Base-by-base conservation (phyloP, 2,113 vertebrate species). In the Perca schrenkii region DNA sequence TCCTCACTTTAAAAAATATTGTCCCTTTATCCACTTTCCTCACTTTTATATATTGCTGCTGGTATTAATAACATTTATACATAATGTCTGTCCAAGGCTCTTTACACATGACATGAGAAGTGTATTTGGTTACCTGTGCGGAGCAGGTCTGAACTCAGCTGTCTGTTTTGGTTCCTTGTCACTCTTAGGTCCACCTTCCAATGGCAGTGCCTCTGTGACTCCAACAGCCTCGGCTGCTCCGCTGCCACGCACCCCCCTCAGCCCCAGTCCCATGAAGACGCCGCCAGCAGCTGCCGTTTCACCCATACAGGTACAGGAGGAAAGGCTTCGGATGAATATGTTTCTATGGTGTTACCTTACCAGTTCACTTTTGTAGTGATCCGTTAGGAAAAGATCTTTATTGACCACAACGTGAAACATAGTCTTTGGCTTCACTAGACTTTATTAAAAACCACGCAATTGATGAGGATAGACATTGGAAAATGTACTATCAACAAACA, bases 261-360 rank as follows among this genome's bases (percentile, higher is more conserved):
- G 98, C 84, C 98, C 98, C 31, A 98, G 97, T 77, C 97, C 97
- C 58, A 95, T 99, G 96, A 99, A 99, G 89, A 99, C 97, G 0
- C 97, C 98, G 2, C 98, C 98, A 0, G 97, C 98, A 16, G 98
- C 98, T 22, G 97, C 98, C 15, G 97, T 99, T 1, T 98, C 98
- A 19, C 98, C 98, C 10, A 99, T 99, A 94, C 98, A 99, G 96
- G 98, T 99, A 81, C n/a, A 87, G 21, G 12, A 74, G 8, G 21
- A 12, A 31, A 31, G 6, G 17, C 22, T 66, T 47, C 36, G 6
- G 6, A 8, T 31, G 4, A 19, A 61, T 12, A 50, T 28, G 25
- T 19, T 43, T 4, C 31, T 63, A 4, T 43, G 17, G 7, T 53
- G 58, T 72, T 36, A 49, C 8, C 12, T 1, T 21, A 19, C 7